Base-by-base conservation (phyloP, 2,797 vertebrate genomes). In the Gymnocypris eckloni region DNA sequence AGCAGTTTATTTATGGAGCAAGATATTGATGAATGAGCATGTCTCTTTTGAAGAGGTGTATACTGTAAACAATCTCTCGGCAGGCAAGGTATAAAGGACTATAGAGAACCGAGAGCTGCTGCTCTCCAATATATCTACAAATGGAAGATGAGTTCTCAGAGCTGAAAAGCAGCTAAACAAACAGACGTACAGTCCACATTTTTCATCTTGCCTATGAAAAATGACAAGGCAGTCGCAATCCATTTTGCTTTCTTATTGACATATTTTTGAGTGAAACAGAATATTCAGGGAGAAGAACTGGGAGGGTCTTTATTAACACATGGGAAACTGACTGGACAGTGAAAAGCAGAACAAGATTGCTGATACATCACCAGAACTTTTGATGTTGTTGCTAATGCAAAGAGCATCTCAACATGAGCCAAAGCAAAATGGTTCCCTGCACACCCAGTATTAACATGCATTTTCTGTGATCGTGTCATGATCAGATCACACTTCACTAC, bases 41-140 rank as follows among this genome's bases (percentile, higher is more conserved):
- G 12, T 84, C 33, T 52, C 39, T 79, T 59, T 71, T 33, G 83
- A 85, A 85, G 50, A 85, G 86, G 39, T 76, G 81, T 82, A 69
- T 82, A 76, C 78, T 75, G 81, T 90, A 88, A 90, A 88, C 87
- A 90, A 43, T 87, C 84, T 88, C 81, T 9, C 39, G 20, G 83
- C 67, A 71, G 64, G 75, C 7, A n/a, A 78, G 77, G 81, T 37
- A 84, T 84, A 48, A 80, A 48, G n/a, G 72, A 76, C 56, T 82
- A 37, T 22, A 79, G 73, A 37, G 25, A 64, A 54, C 25, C 22
- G 50, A 83, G 41, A 45, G 41, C 39, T 76, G 45, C 56, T 67
- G 82, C 83, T 69, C 81, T 78, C 66, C 10, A 48, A 61, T 70
- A 81, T 61, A 66, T 85, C 76, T 71, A 48, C 66, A 79, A 70